These are phyloP conservation scores for Anolis apletophallus DNA, from an alignment of 2,797 vertebrate genomes.

Conservation along the genomic window DNA sequence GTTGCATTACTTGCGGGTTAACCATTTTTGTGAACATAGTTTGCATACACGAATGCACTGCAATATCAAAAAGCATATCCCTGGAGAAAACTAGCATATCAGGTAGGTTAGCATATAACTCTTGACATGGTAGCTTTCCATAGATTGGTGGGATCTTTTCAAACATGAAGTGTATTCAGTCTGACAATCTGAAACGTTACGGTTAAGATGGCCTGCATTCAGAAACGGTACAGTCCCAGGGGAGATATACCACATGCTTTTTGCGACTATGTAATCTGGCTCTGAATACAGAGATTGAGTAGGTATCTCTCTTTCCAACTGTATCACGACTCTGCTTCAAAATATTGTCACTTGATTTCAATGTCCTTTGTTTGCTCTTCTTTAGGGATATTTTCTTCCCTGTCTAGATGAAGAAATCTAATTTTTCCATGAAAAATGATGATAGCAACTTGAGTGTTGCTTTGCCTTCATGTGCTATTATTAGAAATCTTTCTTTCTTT, in stretches of 20 bases:
- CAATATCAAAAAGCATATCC: conserved; percentile 9
- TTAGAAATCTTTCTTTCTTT: neutral
- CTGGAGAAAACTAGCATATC: conserved; percentile 12
- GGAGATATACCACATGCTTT: neutral
- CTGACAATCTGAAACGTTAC: neutral
- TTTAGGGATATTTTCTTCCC: conserved; percentile 14
- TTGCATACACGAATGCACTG: neutral
- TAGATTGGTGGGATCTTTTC: neutral
- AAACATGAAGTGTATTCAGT: neutral
- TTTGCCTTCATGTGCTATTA: conserved; percentile 14
- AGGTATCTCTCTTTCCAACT: neutral
- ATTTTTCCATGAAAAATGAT: conserved; percentile 34
- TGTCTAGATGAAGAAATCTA: conserved; percentile 13
- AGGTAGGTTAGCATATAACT: neutral
- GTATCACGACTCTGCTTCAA: neutral
- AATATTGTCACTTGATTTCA: conserved; percentile 26
- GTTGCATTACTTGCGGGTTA: neutral
- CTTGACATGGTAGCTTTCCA: conserved; percentile 4
- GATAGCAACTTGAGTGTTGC: conserved; percentile 14
- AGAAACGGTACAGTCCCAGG: conserved; percentile 4
- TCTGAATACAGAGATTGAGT: conserved; percentile 2
- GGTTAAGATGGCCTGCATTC: neutral
- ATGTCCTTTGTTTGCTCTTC: conserved; percentile 11
- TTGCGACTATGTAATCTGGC: conserved; percentile 12
- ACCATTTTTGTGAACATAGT: neutral